Base-by-base conservation (phyloP, 2,113 vertebrate genomes). In the Bolborhynchus lineola region DNA sequence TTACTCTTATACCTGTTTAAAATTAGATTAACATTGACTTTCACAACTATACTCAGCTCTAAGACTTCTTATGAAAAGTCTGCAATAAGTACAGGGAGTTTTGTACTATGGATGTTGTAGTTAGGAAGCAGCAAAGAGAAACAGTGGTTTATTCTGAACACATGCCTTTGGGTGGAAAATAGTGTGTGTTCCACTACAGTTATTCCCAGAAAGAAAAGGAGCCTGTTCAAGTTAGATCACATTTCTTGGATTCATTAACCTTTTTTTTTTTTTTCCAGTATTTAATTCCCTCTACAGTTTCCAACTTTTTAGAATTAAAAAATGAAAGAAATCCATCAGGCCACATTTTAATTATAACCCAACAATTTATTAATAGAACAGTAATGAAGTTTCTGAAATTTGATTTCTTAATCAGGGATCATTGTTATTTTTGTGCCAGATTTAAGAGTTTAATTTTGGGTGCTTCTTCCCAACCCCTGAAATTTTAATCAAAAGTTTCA, bases 401-500 rank as follows among this genome's bases (percentile, higher is more conserved):
- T 97, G 92, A 97, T 92, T 96, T 97, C 94, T 94, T 97, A 91
- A 97, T 94, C 92, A 95, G 33, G 67, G 68, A 80, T 96, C 83
- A 75, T 84, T 91, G 91, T 91, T 94, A 88, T 89, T 97, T 97
- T 95, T 90, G 91, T 96, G 88, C 50, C 94, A 97, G 97, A 98
- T 97, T 98, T 95, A 95, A 97, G 97, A 94, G 92, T 97, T 98
- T 98, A 95, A 98, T 97, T 97, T 94, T 96, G 81, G 89, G 86
- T 85, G 47, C 88, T 82, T 97, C 88, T 96, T 94, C 33, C 46
- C 94, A 92, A 94, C 91, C 91, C 97, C 95, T 97, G 86, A 97
- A 97, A 97, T 98, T 97, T 97, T 98, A 98, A 98, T 98, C 97
- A 98, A 94, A 96, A 96, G 92, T 94, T 97, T 96, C 92, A 93